These are phyloP conservation scores for Limonius californicus DNA, from an alignment of 1,140 invertebrate genomes.

Conservation along the genomic window DNA sequence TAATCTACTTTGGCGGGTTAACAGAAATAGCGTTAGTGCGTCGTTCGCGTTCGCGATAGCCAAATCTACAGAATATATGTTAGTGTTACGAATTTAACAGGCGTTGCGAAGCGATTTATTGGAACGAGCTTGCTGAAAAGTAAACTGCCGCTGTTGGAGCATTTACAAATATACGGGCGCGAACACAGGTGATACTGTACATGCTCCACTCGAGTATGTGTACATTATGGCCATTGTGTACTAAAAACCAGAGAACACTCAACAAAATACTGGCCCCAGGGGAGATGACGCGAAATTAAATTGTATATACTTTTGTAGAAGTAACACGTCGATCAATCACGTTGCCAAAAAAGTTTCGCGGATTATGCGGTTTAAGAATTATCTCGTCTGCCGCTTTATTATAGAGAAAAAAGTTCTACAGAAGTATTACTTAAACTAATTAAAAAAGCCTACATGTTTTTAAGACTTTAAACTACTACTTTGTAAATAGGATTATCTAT, in stretches of 20 bases:
- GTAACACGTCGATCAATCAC: too few relatives aligned
- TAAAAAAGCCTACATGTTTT: too few relatives aligned
- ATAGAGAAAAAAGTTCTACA: too few relatives aligned
- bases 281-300: neutral
- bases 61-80: constrained; percentile 17
- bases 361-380: too few relatives aligned
- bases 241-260: constrained; percentile 1
- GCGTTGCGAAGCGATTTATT: constrained; percentile 26
- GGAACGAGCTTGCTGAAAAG: constrained; percentile 25
- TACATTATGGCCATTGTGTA: neutral
- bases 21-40: constrained; percentile 18
- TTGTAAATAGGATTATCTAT: too few relatives aligned
- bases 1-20: neutral
- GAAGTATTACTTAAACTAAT: too few relatives aligned
- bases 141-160: constrained; percentile 13
- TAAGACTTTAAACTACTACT: too few relatives aligned
- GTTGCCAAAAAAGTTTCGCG: too few relatives aligned
- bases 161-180: constrained; percentile 23
- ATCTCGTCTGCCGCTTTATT: too few relatives aligned
- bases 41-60: constrained; percentile 6
- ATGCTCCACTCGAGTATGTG: neutral
- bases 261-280: neutral
- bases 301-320: too few relatives aligned
- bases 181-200: constrained; percentile 6
- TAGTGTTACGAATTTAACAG: constrained; percentile 24